phyloP scores from a whole-genome alignment of 2,797 vertebrate genomes.

The Carcharodon carcharias region DNA sequence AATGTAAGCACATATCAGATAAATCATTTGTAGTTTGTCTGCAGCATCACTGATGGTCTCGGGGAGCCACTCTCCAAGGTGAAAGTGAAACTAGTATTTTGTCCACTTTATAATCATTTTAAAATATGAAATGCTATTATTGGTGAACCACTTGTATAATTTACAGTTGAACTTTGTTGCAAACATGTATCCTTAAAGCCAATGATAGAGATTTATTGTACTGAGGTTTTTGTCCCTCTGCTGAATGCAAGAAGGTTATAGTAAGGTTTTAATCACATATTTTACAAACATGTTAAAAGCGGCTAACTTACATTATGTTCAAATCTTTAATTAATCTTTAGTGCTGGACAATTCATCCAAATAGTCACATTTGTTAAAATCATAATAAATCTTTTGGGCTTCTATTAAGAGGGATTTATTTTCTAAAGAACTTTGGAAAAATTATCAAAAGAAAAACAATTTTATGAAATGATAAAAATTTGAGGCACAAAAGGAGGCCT shows the following conservation, averaged over 20 bases:
- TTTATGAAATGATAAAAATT: not conserved
- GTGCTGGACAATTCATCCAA: not conserved
- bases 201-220: not conserved
- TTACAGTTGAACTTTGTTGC: not conserved
- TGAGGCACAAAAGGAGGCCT: no score
- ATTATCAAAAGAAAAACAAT: not conserved
- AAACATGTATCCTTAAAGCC: not conserved
- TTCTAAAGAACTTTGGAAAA: not conserved
- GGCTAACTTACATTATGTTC: not conserved
- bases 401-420: not conserved
- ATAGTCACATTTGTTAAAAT: not conserved
- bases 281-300: not conserved
- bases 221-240: not conserved
- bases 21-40: constrained; percentile 20
- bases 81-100: not conserved
- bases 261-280: not conserved
- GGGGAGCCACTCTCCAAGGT: not conserved
- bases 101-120: not conserved
- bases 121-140: not conserved
- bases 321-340: not conserved
- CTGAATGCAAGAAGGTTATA: not conserved
- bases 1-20: not conserved
- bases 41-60: not conserved
- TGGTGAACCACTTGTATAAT: not conserved
- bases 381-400: not conserved